Evolutionary conservation across 2,113 vertebrate species (phyloP), one percentile per base, ranked within the genome.

Genomic region (Paracanthobrama guichenoti): DNA sequence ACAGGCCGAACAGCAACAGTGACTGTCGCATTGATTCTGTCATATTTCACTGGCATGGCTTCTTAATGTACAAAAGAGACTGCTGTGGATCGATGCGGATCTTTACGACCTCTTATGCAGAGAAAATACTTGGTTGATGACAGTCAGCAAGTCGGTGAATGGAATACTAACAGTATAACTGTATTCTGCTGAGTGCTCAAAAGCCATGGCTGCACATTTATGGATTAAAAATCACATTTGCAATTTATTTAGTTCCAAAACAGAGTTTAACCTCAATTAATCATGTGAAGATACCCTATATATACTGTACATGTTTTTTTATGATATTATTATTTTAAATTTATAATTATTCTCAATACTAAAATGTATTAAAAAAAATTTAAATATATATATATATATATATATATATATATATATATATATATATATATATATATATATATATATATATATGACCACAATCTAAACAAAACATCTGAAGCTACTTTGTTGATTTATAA

Each of bases 61-160:
- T 48, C 16, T 48, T 77, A 50, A 35, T 53, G 28, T 50, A 39
- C 55, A 79, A 76, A 39, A 81, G 72, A 59, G 31, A 24, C 24
- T 0, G 9, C 35, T 16, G 53, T 20, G n/a, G 76, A 84, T 84
- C 77, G 1, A 84, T 86, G 35, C 4, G 14, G 24, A 81, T 84
- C 84, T 71, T 64, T 80, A 57, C 14, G 18, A 50, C 18, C 69
- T 69, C 39, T 77, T 26, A 44, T 16, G 35, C 48, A 53, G 48
- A 77, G 77, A 86, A 73, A 28, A 22, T 79, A 62, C 55, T 31
- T 71, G n/a, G 76, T 78, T 80, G 74, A 71, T 39, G 69, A 50
- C 28, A 35, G 67, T 31, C 46, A 60, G 16, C 24, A 31, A 46
- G 74, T 69, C 59, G 12, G 2, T 75, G 72, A 77, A 39, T 57